These are phyloP conservation scores for Drosophila mimetica DNA, from an alignment of 2,888 invertebrate genomes.

Conservation along the genomic window DNA sequence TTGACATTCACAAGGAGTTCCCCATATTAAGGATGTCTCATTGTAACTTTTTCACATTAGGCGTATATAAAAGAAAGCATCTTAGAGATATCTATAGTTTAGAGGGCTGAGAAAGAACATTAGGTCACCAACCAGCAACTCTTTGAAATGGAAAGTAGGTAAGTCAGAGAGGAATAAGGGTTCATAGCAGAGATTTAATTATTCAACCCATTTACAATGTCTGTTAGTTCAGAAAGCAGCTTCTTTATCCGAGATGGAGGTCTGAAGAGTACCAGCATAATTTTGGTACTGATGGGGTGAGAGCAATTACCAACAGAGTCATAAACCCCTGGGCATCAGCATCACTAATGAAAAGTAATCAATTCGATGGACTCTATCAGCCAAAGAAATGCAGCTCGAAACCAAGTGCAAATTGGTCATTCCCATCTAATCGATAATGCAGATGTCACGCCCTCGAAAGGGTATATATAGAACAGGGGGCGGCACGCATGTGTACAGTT, in stretches of 20 bases:
- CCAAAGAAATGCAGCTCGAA: conserved; percentile 5
- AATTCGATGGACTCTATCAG: conserved; percentile 41
- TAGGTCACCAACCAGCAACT: not conserved
- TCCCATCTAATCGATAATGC: conserved; percentile 34
- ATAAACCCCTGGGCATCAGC: not conserved
- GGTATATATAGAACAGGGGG: conserved; percentile 64
- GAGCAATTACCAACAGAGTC: not conserved
- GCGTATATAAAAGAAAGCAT: no score
- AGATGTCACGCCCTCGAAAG: conserved; percentile 41
- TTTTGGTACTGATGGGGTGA: not conserved
- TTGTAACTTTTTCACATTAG: no score
- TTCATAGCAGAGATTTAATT: not conserved
- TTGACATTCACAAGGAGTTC: no score
- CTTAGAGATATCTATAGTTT: not conserved
- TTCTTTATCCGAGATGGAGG: not conserved
- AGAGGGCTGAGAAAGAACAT: not conserved
- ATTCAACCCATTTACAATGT: not conserved
- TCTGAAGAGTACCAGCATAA: not conserved
- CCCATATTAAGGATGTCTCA: no score
- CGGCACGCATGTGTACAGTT: conserved; percentile 42
- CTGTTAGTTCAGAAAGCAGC: not conserved
- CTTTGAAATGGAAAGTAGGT: not conserved
- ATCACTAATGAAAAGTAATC: conserved; percentile 48
- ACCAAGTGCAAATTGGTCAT: conserved; percentile 3
- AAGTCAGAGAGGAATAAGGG: not conserved